phyloP scores from a whole-genome alignment of 1,140 invertebrate species.

The Drosophila repletoides region DNA sequence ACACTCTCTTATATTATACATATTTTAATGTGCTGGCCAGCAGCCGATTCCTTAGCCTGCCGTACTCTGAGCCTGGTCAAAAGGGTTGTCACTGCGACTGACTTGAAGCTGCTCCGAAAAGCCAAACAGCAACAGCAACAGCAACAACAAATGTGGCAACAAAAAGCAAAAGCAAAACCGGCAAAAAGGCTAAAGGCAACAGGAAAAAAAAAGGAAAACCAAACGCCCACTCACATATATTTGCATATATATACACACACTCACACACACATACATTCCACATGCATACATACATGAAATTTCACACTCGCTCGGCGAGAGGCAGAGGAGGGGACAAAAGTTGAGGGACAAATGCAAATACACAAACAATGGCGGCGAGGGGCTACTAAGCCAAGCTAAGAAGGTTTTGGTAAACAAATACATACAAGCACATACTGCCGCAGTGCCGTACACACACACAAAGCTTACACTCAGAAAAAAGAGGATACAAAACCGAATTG shows the following conservation, averaged over 20 bases:
- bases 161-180: slow-evolving; percentile 52
- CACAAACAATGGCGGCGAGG: slow-evolving; percentile 74
- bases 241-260: not conserved
- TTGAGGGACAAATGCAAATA: slow-evolving; percentile 73
- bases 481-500: too few species aligned
- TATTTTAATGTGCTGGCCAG: slow-evolving; percentile 42
- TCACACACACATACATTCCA: not conserved
- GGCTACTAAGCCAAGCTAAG: slow-evolving; percentile 80
- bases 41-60: slow-evolving; percentile 25
- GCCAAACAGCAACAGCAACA: slow-evolving; percentile 36
- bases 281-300: slow-evolving; percentile 66
- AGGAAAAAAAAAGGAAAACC: not conserved
- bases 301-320: slow-evolving; percentile 58
- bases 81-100: slow-evolving; percentile 37
- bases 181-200: slow-evolving; percentile 66
- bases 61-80: slow-evolving; percentile 50
- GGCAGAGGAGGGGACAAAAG: slow-evolving; percentile 16
- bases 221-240: slow-evolving; percentile 7
- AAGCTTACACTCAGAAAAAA: not conserved
- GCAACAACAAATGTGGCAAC: slow-evolving; percentile 58
- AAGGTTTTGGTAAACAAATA: slow-evolving; percentile 79
- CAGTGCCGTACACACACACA: slow-evolving; percentile 12
- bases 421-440: slow-evolving; percentile 40
- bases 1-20: slow-evolving; percentile 30
- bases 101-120: slow-evolving; percentile 41